phyloP scores from a whole-genome alignment of 2,113 vertebrate species.

The Asarcornis scutulata region DNA sequence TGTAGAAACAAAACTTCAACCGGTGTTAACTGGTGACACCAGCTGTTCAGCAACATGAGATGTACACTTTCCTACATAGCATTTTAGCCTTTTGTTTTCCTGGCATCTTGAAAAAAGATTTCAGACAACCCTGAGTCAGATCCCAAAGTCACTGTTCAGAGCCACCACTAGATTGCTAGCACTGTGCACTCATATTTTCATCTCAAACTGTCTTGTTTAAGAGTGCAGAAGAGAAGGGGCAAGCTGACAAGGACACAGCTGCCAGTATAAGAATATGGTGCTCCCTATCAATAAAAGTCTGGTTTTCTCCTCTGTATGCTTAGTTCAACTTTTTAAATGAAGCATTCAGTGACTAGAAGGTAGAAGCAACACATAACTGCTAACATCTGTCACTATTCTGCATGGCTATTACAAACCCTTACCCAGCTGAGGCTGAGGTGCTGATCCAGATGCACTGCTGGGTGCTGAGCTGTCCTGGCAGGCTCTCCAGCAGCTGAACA shows the following conservation, averaged over 20 bases:
- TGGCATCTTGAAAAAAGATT: background rate
- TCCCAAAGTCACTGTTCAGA: background rate
- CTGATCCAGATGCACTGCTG: background rate
- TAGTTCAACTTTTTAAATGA: background rate
- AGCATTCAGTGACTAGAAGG: background rate
- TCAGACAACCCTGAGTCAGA: background rate
- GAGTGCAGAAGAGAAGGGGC: background rate
- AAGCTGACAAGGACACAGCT: background rate
- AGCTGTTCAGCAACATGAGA: background rate
- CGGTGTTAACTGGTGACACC: background rate
- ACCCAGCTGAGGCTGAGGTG: background rate
- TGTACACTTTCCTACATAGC: background rate
- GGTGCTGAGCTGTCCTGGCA: rapidly evolving
- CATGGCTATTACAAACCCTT: background rate
- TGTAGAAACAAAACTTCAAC: background rate
- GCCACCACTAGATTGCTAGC: background rate
- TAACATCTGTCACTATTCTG: background rate
- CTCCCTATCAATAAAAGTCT: background rate
- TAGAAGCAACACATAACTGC: background rate
- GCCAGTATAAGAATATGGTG: background rate
- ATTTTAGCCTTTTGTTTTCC: background rate
- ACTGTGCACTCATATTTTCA: background rate
- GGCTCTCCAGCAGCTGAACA: background rate
- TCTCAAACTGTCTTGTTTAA: background rate
- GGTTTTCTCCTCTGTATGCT: background rate